Evolutionary conservation across 2,113 vertebrate species (phyloP), one percentile per base, ranked within the genome.

Genomic region (Tragelaphus imberbis): DNA sequence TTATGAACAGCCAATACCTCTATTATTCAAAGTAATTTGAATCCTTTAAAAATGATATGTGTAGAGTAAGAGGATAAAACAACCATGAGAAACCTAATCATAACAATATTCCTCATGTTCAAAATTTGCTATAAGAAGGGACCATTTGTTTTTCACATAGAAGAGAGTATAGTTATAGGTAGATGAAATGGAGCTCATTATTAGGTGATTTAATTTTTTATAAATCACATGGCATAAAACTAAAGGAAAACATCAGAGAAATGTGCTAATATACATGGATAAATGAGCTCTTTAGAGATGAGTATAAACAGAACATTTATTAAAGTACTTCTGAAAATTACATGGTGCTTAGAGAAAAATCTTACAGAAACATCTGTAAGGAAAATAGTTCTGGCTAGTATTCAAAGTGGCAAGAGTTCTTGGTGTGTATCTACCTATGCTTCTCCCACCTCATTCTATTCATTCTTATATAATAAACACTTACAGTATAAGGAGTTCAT

Each of bases 11-110:
- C 61, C 95, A 98, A 92, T 97, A 95, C 86, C 58, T 96, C 85
- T 97, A 8, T 95, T 96, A 98, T 95, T 98, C 96, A 94, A 93
- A 77, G 81, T 53, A 88, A 98, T 91, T 12, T 90, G 90, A 97
- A 55, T 96, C 82, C 79, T 98, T 71, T 80, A 97, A 95, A 97
- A 96, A 97, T 9, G 75, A 44, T 89, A 65, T 58, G 68, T 79
- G 75, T 75, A 51, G 33, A 55, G 28, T 77, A 95, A 85, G 88
- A 77, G 93, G 36, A 96, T 88, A 91, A 97, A 77, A 80, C 55
- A 96, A 49, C 59, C 44, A 56, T 19, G 27, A 71, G 82, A 98
- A 96, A 97, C 92, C 79, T 85, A 97, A 97, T 88, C 3, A 33
- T 33, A 97, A 97, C 68, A 91, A 81, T 93, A 87, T 81, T 90